Conservation (phyloP, 2,113 vertebrate genomes). For the Dipodomys merriami region DNA sequence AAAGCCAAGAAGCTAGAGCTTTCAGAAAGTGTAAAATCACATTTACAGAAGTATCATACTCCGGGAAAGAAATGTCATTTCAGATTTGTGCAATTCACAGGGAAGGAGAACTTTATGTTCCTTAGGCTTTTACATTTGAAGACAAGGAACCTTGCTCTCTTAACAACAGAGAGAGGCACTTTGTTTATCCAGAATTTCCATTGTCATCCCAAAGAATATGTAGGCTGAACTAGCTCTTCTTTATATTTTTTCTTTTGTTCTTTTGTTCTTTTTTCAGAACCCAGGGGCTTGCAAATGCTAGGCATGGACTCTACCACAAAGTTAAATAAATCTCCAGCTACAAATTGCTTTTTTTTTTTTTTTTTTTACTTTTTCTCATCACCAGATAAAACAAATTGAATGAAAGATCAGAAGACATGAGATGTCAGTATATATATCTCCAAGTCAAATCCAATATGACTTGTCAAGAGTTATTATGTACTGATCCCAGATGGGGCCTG, state of each 20-base stretch:
- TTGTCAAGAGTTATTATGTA: neutral
- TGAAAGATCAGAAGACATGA: neutral
- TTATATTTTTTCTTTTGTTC: no score
- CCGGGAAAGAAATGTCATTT: slow-evolving; percentile 10
- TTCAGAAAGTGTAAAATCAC: slow-evolving; percentile 56
- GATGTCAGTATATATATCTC: neutral
- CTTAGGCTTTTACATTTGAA: neutral
- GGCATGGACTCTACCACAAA: no score
- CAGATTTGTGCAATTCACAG: slow-evolving; percentile 3
- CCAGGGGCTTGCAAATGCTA: no score
- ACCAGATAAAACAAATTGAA: slow-evolving; percentile 3
- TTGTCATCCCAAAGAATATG: neutral
- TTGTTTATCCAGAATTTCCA: neutral
- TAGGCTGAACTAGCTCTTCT: neutral
- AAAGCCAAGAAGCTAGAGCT: neutral
- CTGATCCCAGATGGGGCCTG: neutral
- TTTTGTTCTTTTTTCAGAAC: no score
- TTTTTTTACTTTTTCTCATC: neutral
- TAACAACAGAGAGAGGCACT: neutral
- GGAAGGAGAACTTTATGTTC: neutral
- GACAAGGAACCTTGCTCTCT: neutral
- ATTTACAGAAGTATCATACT: slow-evolving; percentile 11
- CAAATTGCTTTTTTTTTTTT: no score
- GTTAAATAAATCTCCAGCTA: no score
- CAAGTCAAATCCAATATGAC: neutral